A percentile compares a stretch with the other conserved stretches of the same genome.
Conservation (phyloP, 2,113 vertebrate genomes). For the Sigmodon hispidus region DNA sequence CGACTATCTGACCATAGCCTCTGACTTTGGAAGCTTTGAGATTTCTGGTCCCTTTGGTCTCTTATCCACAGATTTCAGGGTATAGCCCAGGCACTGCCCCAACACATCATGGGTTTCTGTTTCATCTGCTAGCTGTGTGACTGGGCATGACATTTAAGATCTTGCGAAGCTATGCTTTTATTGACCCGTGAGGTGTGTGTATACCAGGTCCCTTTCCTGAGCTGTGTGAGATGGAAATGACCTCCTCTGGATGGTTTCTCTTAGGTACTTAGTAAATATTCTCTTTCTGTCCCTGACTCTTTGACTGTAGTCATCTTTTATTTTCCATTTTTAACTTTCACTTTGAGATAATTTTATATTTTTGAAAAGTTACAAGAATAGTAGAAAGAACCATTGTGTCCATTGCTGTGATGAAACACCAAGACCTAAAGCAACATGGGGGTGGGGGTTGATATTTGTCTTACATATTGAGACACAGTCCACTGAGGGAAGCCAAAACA, state of each 20-base stretch:
- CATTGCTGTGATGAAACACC: not conserved
- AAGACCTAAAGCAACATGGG: not conserved
- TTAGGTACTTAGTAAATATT: not conserved
- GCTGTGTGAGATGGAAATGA: not conserved
- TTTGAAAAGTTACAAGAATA: not conserved
- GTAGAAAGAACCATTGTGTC: not conserved
- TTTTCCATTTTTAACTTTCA: not conserved
- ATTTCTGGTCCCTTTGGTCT: not conserved
- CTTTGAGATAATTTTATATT: conserved; percentile 7
- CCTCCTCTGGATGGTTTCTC: not conserved
- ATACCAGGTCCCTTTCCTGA: not conserved
- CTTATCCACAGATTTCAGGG: not conserved
- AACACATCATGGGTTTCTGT: not conserved
- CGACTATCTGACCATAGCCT: not conserved
- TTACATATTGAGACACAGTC: not conserved
- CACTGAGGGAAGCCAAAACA: not conserved
- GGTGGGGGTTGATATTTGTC: not conserved
- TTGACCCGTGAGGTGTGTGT: not conserved
- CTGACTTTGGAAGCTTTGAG: not conserved
- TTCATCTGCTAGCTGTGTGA: not conserved
- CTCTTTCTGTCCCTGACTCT: not conserved
- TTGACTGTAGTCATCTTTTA: not conserved
- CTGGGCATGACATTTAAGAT: not conserved
- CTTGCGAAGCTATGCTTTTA: not conserved
- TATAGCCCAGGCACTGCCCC: not conserved